phyloP scores from a whole-genome alignment of 2,113 vertebrate species.

The Otocyon megalotis region DNA sequence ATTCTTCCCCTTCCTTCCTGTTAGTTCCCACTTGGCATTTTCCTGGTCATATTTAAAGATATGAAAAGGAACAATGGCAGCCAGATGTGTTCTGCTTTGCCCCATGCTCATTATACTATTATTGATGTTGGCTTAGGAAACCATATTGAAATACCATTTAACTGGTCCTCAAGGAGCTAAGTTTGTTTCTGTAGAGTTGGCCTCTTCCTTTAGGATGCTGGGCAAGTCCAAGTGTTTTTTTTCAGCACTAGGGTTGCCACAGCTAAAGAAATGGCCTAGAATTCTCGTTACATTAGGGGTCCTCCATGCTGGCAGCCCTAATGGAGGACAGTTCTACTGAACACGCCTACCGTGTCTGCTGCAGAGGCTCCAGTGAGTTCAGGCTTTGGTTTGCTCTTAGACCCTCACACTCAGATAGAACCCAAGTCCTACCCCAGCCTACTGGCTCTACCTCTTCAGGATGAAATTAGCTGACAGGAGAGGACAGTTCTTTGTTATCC shows the following conservation, averaged over 20 bases:
- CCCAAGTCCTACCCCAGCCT: background rate
- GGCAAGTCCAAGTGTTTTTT: background rate
- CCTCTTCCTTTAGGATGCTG: background rate
- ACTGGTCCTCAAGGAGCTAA: background rate
- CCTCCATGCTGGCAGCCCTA: background rate
- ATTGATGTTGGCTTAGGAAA: background rate
- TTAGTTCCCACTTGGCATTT: background rate
- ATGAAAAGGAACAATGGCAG: background rate
- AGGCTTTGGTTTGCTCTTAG: background rate
- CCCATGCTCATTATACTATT: no score
- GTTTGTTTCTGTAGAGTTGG: background rate
- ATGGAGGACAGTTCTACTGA: background rate
- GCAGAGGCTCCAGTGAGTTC: background rate
- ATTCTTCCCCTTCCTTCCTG: background rate
- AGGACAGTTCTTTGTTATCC: background rate
- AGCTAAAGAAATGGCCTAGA: background rate
- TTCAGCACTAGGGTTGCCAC: background rate
- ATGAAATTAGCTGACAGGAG: background rate
- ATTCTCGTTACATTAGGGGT: background rate
- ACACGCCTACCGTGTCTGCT: background rate
- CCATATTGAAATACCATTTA: background rate
- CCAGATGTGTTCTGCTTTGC: background rate
- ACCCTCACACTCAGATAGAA: background rate
- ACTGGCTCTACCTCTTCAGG: background rate
- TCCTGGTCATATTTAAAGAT: background rate